Evolutionary conservation across 2,888 invertebrate species (phyloP).

Genomic region (Meta bourneti): DNA sequence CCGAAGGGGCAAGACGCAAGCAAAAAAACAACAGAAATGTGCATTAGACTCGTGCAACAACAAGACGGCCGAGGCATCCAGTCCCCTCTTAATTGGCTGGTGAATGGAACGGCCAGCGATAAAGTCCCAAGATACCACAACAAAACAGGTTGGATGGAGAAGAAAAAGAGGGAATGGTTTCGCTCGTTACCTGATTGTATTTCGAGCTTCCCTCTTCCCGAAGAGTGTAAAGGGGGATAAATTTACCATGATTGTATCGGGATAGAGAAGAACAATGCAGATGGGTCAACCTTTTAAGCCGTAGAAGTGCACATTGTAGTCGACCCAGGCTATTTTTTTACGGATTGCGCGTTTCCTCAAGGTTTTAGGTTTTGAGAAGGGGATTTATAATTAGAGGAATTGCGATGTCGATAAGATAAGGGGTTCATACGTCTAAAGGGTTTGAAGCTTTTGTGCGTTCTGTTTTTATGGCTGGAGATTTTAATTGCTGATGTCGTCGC

Average conservation of each 20-base stretch:
- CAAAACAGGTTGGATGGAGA: slow-evolving; percentile 69
- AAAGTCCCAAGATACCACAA: slow-evolving; percentile 64
- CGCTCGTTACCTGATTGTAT: slow-evolving; percentile 73
- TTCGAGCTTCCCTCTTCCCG: slow-evolving; percentile 67
- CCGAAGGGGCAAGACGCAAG: background rate
- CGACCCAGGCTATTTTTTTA: background rate
- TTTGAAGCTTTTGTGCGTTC: too few relatives aligned
- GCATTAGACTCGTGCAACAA: slow-evolving; percentile 23
- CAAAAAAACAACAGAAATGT: slow-evolving; percentile 19
- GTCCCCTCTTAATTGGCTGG: slow-evolving; percentile 63
- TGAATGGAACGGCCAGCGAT: slow-evolving; percentile 62
- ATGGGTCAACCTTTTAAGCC: slow-evolving; percentile 10
- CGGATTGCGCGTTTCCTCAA: background rate
- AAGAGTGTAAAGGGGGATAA: slow-evolving; percentile 51
- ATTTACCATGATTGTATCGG: slow-evolving; percentile 68
- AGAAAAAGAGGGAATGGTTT: slow-evolving; percentile 22
- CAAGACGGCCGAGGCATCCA: slow-evolving; percentile 20
- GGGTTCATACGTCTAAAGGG: too few relatives aligned
- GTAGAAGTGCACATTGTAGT: slow-evolving; percentile 11
- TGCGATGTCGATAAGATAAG: too few relatives aligned
- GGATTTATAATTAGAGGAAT: background rate
- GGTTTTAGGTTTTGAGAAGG: background rate
- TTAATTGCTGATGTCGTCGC: too few relatives aligned
- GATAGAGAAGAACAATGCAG: slow-evolving; percentile 36
- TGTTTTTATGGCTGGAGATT: too few relatives aligned